These are phyloP conservation scores for Homarus gammarus DNA, from an alignment of 2,888 invertebrate genomes.

Conservation along the genomic window DNA sequence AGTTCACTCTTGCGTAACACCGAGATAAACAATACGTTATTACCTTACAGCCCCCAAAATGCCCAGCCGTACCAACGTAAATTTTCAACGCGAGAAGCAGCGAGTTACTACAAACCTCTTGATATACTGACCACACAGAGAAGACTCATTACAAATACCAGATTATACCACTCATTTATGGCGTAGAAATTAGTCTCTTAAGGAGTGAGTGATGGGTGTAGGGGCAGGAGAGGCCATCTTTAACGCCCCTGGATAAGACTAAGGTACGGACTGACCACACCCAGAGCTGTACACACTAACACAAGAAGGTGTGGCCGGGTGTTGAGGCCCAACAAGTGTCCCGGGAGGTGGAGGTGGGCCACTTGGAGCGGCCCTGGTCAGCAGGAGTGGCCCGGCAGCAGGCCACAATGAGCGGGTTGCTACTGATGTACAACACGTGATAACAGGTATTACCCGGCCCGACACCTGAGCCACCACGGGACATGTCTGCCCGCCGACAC, in stretches of 20 bases:
- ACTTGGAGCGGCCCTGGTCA: constrained; percentile 12
- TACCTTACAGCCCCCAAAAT: too few relatives aligned
- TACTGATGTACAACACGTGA: constrained; percentile 43
- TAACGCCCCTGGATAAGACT: too few relatives aligned
- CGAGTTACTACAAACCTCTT: too few relatives aligned
- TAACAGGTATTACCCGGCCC: constrained; percentile 47
- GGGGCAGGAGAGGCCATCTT: too few relatives aligned
- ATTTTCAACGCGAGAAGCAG: too few relatives aligned
- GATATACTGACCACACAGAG: too few relatives aligned
- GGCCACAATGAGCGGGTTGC: constrained; percentile 47
- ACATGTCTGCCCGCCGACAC: constrained; percentile 27
- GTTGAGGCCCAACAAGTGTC: neutral
- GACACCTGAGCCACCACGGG: constrained; percentile 34
- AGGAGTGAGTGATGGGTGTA: too few relatives aligned
- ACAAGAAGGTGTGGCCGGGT: neutral
- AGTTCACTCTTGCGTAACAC: neutral
- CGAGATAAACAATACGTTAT: neutral
- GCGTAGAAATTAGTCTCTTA: too few relatives aligned
- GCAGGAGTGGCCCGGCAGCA: constrained; percentile 10
- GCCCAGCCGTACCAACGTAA: too few relatives aligned
- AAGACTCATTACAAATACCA: too few relatives aligned
- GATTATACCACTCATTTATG: too few relatives aligned
- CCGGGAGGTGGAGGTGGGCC: neutral
- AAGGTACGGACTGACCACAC: neutral
- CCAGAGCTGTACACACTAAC: neutral